phyloP scores from a whole-genome alignment of 37 sponge, comb jelly and placozoan species.

The Beroe ovata region DNA sequence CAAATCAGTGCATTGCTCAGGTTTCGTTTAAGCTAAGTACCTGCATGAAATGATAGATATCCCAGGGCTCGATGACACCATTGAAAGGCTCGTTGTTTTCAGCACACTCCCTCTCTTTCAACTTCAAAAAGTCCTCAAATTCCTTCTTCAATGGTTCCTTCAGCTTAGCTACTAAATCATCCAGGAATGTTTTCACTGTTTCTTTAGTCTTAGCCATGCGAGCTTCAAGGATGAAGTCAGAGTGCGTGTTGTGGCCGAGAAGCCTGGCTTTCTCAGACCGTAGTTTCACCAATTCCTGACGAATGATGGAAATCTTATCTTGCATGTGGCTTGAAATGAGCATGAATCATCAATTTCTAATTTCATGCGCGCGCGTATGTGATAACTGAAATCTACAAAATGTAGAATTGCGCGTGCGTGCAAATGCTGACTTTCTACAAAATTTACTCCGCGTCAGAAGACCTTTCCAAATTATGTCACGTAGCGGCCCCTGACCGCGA shows the following conservation, averaged over 20 bases:
- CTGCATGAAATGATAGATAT: conserved; percentile 71
- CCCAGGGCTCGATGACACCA: conserved; percentile 67
- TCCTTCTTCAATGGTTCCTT: conserved; percentile 69
- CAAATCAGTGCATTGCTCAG: no score
- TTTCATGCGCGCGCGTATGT: no score
- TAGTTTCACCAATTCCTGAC: conserved; percentile 62
- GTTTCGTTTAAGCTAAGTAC: no score
- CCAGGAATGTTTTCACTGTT: conserved; percentile 68
- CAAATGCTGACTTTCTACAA: background rate
- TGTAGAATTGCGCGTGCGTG: background rate
- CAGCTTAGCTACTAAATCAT: conserved; percentile 66
- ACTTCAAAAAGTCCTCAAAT: conserved; percentile 60
- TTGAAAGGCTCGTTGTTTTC: conserved; percentile 46
- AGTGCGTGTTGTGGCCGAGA: conserved; percentile 70
- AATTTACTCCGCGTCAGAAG: background rate
- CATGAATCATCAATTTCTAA: no score
- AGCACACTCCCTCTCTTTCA: conserved; percentile 70
- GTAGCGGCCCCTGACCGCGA: no score
- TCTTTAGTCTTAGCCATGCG: conserved; percentile 70
- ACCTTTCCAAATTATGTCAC: no score
- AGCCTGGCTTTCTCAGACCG: conserved; percentile 67
- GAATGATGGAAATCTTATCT: no score
- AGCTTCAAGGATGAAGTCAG: conserved; percentile 70
- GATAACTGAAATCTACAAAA: no score
- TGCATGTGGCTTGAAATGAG: no score